Evolutionary conservation across 2,888 invertebrate genomes (phyloP).

Genomic region (Agrochola lychnidis): DNA sequence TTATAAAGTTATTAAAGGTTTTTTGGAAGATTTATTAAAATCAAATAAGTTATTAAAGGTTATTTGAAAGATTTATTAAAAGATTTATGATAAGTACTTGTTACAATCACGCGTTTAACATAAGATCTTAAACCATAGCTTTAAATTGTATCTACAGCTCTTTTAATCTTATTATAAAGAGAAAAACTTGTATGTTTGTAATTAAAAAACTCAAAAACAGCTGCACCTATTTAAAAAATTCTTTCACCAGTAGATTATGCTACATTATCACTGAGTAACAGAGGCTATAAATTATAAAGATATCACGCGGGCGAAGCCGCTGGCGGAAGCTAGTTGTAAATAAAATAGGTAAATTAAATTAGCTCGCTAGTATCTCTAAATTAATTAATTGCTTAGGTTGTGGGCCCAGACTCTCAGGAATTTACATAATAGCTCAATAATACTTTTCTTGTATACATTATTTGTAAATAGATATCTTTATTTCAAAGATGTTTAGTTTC

Average conservation of each 20-base stretch:
- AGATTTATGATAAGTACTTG: not conserved
- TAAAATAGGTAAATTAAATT: not conserved
- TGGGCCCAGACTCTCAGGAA: not conserved
- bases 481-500: not conserved
- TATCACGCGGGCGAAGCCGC: no score
- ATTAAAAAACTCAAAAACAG: no score
- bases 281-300: no score
- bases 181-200: no score
- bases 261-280: no score
- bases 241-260: no score
- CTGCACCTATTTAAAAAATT: no score
- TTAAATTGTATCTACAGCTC: not conserved
- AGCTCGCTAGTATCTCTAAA: not conserved
- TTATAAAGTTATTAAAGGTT: not conserved
- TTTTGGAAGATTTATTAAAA: not conserved
- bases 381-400: not conserved
- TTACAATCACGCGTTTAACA: not conserved
- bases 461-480: not conserved
- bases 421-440: not conserved
- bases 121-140: not conserved
- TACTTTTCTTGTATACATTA: not conserved
- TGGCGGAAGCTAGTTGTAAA: not conserved
- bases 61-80: not conserved
- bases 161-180: not conserved
- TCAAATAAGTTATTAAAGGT: no score